phyloP scores from a whole-genome alignment of 2,888 invertebrate species.

The Brachyopa scutellaris region DNA sequence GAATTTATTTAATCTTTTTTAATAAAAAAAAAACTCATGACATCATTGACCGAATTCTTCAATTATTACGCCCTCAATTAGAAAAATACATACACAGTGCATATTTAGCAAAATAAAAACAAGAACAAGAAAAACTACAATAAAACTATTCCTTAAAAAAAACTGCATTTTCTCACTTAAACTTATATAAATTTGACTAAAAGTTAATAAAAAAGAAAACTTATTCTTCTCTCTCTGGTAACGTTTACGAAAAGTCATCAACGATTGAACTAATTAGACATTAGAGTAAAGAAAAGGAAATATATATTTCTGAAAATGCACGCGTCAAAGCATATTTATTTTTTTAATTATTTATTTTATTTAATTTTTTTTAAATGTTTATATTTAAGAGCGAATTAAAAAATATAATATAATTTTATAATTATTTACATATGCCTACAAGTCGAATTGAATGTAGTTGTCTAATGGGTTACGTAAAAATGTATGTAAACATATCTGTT shows the following conservation, averaged over 20 bases:
- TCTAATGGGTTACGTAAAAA: constrained; percentile 61
- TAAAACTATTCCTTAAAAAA: neutral
- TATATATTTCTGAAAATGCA: constrained; percentile 31
- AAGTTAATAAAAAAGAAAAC: constrained; percentile 39
- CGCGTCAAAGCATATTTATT: constrained; percentile 51
- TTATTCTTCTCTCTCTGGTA: constrained; percentile 18
- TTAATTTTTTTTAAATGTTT: constrained; percentile 20
- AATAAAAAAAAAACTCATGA: no score
- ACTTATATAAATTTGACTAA: constrained; percentile 63
- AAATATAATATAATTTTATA: constrained; percentile 56
- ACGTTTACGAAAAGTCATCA: constrained; percentile 35
- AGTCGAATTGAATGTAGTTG: constrained; percentile 66
- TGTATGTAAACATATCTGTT: constrained; percentile 30
- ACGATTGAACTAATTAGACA: constrained; percentile 61
- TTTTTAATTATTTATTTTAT: constrained; percentile 11
- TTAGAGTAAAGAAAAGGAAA: constrained; percentile 43
- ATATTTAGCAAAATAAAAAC: no score
- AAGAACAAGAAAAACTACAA: neutral
- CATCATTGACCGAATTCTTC: constrained; percentile 2
- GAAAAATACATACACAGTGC: constrained; percentile 29
- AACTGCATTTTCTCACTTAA: constrained; percentile 41
- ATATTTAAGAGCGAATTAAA: constrained; percentile 56
- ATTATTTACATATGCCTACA: constrained; percentile 69
- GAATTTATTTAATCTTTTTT: no score
- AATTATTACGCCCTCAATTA: neutral